Conservation (phyloP, 2,888 invertebrate genomes). For the Brassicogethes aeneus region DNA sequence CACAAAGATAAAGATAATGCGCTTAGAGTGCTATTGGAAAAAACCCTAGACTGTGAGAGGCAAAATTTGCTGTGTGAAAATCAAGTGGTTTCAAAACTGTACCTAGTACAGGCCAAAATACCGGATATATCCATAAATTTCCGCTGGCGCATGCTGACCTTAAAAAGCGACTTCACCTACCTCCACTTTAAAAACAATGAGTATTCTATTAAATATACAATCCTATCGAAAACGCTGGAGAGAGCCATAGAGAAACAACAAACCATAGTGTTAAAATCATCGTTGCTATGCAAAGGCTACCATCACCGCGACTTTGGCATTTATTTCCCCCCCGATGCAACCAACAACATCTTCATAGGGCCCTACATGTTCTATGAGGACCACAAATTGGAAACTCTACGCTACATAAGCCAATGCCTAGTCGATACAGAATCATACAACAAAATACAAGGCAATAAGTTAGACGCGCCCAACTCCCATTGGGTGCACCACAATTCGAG, state of each 20-base stretch:
- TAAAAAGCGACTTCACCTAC: slow-evolving; percentile 48
- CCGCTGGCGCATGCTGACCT: slow-evolving; percentile 47
- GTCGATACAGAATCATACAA: slow-evolving; percentile 28
- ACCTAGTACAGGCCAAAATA: too few relatives aligned
- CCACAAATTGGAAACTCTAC: slow-evolving; percentile 30
- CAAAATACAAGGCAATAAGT: slow-evolving; percentile 24
- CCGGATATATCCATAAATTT: slow-evolving; percentile 15
- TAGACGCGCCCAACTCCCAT: neutral
- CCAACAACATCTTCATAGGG: slow-evolving; percentile 35
- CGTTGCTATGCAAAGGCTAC: slow-evolving; percentile 20
- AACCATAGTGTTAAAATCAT: slow-evolving; percentile 41
- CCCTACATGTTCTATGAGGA: slow-evolving; percentile 31
- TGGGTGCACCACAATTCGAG: neutral
- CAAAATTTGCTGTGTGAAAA: neutral
- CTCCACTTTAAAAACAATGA: slow-evolving; percentile 44
- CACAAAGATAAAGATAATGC: too few relatives aligned
- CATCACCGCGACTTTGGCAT: slow-evolving; percentile 31
- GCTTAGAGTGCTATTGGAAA: neutral
- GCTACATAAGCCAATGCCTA: slow-evolving; percentile 29
- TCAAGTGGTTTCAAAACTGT: too few relatives aligned
- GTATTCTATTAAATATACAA: slow-evolving; percentile 46
- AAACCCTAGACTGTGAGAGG: neutral
- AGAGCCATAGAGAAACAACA: slow-evolving; percentile 42
- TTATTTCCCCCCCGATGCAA: slow-evolving; percentile 30
- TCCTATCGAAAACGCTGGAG: slow-evolving; percentile 43